Evolutionary conservation across 2,113 vertebrate genomes (phyloP).

Genomic region (Pygoscelis adeliae): DNA sequence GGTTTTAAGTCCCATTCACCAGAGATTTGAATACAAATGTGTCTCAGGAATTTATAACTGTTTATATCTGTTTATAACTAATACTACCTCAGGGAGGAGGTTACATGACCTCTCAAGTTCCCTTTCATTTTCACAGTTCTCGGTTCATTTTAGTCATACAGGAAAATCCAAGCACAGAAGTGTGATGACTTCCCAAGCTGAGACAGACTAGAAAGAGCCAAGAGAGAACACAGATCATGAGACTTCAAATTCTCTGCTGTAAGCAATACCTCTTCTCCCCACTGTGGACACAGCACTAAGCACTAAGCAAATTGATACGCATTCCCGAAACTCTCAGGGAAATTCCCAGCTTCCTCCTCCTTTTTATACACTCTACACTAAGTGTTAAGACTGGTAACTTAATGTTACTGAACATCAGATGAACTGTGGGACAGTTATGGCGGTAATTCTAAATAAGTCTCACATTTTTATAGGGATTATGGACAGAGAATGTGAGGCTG

Average conservation of each 20-base stretch:
- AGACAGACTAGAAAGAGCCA: background rate
- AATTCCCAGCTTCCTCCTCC: background rate
- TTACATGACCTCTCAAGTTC: background rate
- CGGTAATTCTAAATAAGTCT: background rate
- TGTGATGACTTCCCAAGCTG: background rate
- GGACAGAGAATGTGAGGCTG: background rate
- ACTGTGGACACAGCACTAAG: background rate
- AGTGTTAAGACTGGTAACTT: background rate
- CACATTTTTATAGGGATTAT: background rate
- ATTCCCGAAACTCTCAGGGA: background rate
- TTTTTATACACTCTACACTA: background rate
- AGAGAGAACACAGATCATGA: background rate
- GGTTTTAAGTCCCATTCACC: background rate
- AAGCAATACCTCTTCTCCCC: background rate
- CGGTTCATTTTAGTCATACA: background rate
- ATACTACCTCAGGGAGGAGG: background rate
- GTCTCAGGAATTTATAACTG: background rate
- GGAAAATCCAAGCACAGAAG: background rate
- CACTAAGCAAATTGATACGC: background rate
- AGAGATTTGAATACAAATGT: background rate
- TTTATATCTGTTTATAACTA: background rate
- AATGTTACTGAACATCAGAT: background rate
- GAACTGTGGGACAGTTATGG: background rate
- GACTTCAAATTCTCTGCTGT: background rate
- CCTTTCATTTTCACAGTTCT: slow-evolving; percentile 25